Evolutionary conservation across 2,797 vertebrate genomes (phyloP).

Genomic region (Rhabdomys pumilio): DNA sequence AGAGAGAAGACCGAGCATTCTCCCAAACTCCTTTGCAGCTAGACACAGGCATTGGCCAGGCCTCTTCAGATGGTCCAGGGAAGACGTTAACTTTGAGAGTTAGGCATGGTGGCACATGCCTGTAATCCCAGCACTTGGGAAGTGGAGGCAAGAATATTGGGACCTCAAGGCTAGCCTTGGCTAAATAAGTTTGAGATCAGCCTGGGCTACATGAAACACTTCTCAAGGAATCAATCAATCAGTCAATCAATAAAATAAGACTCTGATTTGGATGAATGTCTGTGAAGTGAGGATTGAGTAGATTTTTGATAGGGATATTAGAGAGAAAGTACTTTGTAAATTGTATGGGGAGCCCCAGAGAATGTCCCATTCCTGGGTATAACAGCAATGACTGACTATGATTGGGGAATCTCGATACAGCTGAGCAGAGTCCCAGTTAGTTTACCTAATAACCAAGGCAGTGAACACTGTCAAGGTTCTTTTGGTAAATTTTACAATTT

Average conservation of each 20-base stretch:
- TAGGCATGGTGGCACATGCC: too few relatives aligned
- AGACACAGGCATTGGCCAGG: neutral
- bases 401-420: neutral
- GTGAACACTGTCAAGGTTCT: neutral
- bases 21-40: constrained; percentile 3
- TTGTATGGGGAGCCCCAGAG: neutral
- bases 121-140: neutral
- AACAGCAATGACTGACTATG: neutral
- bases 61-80: neutral
- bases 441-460: neutral
- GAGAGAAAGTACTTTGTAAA: neutral
- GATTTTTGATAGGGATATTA: neutral
- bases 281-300: neutral
- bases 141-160: neutral
- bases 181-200: neutral
- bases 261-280: neutral
- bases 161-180: neutral
- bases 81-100: neutral
- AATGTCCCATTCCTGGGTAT: too few relatives aligned
- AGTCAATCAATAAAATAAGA: neutral
- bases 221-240: neutral
- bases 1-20: constrained; percentile 13
- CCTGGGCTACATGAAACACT: neutral
- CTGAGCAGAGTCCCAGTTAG: neutral
- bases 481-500: neutral